Conservation (phyloP, 2,113 vertebrate species). For the Zosterops pallidus region DNA sequence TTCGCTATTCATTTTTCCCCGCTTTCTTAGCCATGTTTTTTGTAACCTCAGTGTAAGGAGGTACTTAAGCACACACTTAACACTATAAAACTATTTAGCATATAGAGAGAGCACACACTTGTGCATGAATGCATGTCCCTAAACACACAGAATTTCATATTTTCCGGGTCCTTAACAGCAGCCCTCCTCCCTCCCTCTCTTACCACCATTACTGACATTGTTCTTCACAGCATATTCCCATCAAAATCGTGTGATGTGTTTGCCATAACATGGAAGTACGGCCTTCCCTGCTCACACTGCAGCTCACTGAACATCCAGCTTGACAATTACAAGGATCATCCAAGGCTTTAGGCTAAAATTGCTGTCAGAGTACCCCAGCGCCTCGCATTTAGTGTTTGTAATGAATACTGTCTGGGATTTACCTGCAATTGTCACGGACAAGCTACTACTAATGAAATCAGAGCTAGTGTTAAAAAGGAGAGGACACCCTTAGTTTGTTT, state of each 20-base stretch:
- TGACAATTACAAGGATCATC: background rate
- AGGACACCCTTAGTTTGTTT: conserved; percentile 38
- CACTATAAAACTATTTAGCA: background rate
- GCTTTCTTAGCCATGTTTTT: background rate
- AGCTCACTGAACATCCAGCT: background rate
- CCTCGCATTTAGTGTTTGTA: background rate
- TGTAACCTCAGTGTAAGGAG: background rate
- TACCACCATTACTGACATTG: background rate
- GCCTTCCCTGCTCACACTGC: background rate
- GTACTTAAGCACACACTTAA: background rate
- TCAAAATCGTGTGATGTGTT: background rate
- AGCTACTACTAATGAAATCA: conserved; percentile 42
- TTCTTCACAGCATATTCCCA: background rate
- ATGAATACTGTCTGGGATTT: background rate
- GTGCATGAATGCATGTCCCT: background rate
- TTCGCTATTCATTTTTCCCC: background rate
- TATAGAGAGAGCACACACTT: background rate
- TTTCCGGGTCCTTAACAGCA: background rate
- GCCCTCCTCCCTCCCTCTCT: background rate
- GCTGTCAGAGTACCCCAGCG: background rate
- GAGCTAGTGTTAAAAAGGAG: conserved; percentile 17
- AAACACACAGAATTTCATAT: background rate
- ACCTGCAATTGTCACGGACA: background rate
- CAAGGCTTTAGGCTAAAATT: background rate
- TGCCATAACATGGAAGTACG: background rate